phyloP scores from a whole-genome alignment of 2,113 vertebrate species.

The Agelaius phoeniceus region DNA sequence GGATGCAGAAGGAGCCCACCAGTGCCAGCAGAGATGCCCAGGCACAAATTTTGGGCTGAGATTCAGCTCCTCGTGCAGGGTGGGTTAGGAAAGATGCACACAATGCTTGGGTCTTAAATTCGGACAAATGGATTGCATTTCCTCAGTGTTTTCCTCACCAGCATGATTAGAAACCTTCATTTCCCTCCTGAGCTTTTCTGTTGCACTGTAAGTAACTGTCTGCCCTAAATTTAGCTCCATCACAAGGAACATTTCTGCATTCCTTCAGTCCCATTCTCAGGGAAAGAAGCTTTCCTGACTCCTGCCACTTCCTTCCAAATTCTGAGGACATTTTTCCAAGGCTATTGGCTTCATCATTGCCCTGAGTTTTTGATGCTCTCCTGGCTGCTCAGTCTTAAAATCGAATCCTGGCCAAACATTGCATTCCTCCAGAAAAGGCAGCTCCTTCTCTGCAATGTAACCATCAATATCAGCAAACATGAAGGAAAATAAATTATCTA shows the following conservation, averaged over 20 bases:
- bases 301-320: not conserved
- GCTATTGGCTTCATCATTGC: not conserved
- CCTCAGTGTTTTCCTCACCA: not conserved
- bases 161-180: not conserved
- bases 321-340: not conserved
- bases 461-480: not conserved
- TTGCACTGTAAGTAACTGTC: not conserved
- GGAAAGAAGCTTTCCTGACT: not conserved
- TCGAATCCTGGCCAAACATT: not conserved
- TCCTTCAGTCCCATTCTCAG: not conserved
- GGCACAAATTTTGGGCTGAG: not conserved
- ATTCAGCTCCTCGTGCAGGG: not conserved
- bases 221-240: not conserved
- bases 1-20: not conserved
- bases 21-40: not conserved
- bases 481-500: not conserved
- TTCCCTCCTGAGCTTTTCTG: not conserved
- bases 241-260: not conserved
- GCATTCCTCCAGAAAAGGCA: not conserved
- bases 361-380: not conserved
- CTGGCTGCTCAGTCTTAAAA: not conserved
- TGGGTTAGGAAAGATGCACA: not conserved
- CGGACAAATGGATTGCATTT: not conserved
- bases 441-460: not conserved
- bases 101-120: not conserved